Evolutionary conservation across 2,797 vertebrate genomes (phyloP).

Genomic region (Sebastes alutus): DNA sequence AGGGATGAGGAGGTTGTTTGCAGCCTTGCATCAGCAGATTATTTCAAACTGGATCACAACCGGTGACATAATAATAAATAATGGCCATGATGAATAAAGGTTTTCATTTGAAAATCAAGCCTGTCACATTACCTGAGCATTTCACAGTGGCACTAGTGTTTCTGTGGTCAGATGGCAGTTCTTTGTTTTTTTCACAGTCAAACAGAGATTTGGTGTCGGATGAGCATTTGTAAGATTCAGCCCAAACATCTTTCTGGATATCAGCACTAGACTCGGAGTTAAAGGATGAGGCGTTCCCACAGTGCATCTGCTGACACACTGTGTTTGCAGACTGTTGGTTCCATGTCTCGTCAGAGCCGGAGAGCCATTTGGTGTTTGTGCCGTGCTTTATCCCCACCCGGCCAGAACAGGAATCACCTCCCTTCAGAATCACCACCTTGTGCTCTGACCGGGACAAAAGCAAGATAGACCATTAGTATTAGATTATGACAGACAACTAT

Average conservation of each 20-base stretch:
- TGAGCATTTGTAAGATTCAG: not conserved
- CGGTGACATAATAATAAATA: not conserved
- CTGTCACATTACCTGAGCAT: constrained; percentile 58
- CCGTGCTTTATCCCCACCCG: constrained; percentile 1
- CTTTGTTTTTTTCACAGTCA: not conserved
- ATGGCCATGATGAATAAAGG: not conserved
- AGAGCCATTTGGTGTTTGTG: not conserved
- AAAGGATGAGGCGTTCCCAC: rapidly evolving
- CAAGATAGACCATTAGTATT: not conserved
- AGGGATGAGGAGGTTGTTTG: not conserved
- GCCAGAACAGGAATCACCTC: constrained; percentile 53
- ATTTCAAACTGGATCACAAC: not conserved
- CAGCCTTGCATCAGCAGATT: not conserved
- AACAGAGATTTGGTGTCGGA: not conserved
- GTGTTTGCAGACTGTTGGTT: not conserved
- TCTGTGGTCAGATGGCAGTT: not conserved
- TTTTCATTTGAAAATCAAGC: not conserved
- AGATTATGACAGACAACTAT: not conserved
- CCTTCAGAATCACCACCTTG: constrained; percentile 29
- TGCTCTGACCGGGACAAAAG: constrained; percentile 25
- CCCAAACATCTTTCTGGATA: rapidly evolving
- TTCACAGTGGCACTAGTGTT: constrained; percentile 11
- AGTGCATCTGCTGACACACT: constrained; percentile 59
- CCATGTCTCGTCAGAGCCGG: not conserved
- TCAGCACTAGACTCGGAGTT: rapidly evolving